phyloP scores from a whole-genome alignment of 2,888 invertebrate species.

The Bombyx huttoni region DNA sequence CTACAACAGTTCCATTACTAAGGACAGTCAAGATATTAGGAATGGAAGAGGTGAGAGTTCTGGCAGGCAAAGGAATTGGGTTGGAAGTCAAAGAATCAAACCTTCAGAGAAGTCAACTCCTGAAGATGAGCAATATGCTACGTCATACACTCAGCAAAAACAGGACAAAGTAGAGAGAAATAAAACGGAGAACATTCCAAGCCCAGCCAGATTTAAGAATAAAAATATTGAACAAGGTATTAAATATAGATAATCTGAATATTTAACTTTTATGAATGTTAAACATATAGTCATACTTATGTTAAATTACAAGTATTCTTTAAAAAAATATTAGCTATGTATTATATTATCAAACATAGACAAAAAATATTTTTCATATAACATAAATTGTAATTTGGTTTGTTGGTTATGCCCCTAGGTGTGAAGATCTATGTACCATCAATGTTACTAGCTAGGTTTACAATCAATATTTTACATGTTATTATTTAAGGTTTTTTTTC shows the following conservation, averaged over 20 bases:
- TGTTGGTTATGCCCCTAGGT: no score
- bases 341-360: no score
- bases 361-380: no score
- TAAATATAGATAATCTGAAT: neutral
- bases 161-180: constrained; percentile 29
- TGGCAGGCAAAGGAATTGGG: constrained; percentile 36
- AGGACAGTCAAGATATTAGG: constrained; percentile 45
- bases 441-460: no score
- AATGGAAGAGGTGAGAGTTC: constrained; percentile 39
- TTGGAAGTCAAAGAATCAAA: constrained; percentile 42
- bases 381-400: no score
- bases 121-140: constrained; percentile 62
- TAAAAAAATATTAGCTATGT: no score
- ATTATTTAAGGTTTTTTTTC: no score
- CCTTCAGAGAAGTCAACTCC: constrained; percentile 30
- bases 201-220: constrained; percentile 33
- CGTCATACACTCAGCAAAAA: constrained; percentile 34
- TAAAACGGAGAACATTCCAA: constrained; percentile 26
- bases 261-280: neutral
- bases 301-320: no score
- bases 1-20: constrained; percentile 50
- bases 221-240: constrained; percentile 29
- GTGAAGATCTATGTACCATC: no score
- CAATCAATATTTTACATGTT: no score
- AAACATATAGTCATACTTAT: neutral